Evolutionary conservation across 2,113 vertebrate species (phyloP).

Genomic region (Gulo gulo): DNA sequence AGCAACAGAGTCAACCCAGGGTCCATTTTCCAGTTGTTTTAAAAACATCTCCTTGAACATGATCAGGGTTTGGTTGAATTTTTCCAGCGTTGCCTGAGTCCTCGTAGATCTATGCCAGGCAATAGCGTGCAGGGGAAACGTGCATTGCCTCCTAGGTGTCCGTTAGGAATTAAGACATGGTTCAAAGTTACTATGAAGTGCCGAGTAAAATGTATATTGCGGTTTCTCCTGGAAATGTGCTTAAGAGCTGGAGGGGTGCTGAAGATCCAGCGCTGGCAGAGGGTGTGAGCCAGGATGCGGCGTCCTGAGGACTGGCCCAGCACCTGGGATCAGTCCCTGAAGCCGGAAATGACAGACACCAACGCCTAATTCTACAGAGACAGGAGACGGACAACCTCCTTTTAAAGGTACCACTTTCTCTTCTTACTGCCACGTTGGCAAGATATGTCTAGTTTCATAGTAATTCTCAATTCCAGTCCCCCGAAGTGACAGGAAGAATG

Average conservation of each 20-base stretch:
- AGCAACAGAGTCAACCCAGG: background rate
- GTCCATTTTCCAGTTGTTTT: background rate
- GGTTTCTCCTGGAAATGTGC: background rate
- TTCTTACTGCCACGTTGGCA: background rate
- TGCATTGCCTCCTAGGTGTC: background rate
- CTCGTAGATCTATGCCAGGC: fast-evolving
- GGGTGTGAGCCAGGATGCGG: background rate
- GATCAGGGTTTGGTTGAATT: background rate
- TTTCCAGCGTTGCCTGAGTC: background rate
- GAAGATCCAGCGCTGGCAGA: background rate
- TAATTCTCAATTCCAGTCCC: background rate
- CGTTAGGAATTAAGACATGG: background rate
- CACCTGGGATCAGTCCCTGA: background rate
- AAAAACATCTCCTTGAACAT: background rate
- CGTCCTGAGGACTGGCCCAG: background rate
- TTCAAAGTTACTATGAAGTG: background rate
- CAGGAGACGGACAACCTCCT: too few species aligned
- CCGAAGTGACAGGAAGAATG: background rate
- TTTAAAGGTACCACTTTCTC: background rate
- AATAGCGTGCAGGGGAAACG: background rate
- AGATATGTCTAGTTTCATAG: background rate
- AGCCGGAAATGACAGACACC: background rate
- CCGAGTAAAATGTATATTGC: background rate
- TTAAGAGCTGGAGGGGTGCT: background rate
- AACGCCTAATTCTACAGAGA: background rate